Base-by-base conservation (phyloP, 1,140 invertebrate genomes). In the Branchinecta lindahli region DNA sequence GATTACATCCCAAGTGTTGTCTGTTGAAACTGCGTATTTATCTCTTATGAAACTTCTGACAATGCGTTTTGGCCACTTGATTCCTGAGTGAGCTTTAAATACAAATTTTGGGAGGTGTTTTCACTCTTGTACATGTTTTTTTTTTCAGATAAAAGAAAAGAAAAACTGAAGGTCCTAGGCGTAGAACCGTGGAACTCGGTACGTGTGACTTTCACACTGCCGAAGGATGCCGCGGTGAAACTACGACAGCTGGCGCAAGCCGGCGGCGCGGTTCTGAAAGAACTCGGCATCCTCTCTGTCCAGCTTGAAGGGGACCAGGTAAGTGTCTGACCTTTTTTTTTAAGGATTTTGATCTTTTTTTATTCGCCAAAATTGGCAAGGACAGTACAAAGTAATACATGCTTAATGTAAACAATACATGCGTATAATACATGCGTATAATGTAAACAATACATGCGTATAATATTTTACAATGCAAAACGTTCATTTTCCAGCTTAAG, bases 151-250 rank as follows among this genome's bases (percentile, higher is more conserved):
- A 75, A 79, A 75, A 81, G 82, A 72, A 81, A 84, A 78, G 79
- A 80, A 66, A 72, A 75, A 68, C 76, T 86, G 70, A 80, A 79
- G 75, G 83, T 89, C 70, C 84, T 85, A 74, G 91, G 96, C 84
- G 89, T 96, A 82, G 94, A 98, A 85, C 94, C 94, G 84, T 96
- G 93, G 93, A 95, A 96, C 82, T 94, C 92, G 77, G 94, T 97
- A 74, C 87, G 91, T 81, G 92, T 97, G 78, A 96, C 93, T 80
- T 90, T 97, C 82, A 93, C 92, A 76, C 92, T 97, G 81, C 93
- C 94, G 74, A 86, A 88, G 78, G 94, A 96, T 81, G 94, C 94
- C 77, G 94, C 94, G 74, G 80, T 88, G 75, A 85, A 91, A 74
- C 82, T 98, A 76, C 85, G 92, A 75, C 89, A 91, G 78, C 82